A percentile compares a stretch with the other conserved stretches of the same genome.
These are phyloP conservation scores for Scaptomyza reducta DNA, from an alignment of 2,888 invertebrate species.

Conservation along the genomic window DNA sequence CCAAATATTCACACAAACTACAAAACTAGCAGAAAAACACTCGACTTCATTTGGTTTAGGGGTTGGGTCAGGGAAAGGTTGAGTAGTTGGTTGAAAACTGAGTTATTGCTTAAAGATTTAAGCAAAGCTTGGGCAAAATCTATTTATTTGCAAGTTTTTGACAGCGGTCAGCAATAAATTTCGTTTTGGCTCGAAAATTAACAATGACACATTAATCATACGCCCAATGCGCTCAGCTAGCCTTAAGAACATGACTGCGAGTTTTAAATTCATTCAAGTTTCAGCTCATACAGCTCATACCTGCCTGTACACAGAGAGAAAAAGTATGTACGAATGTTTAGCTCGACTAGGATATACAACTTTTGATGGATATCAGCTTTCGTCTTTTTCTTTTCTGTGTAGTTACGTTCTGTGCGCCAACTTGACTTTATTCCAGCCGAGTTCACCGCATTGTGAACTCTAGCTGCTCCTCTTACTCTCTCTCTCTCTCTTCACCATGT, in stretches of 20 bases:
- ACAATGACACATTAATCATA: conserved; percentile 71
- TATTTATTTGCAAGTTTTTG: conserved; percentile 56
- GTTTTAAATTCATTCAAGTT: conserved; percentile 52
- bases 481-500: not conserved
- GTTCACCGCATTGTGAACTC: conserved; percentile 37
- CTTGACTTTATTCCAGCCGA: conserved; percentile 57
- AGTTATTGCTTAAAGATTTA: conserved; percentile 27
- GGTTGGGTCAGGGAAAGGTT: not conserved
- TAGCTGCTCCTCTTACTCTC: conserved; percentile 2
- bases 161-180: conserved; percentile 58
- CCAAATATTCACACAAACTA: not conserved
- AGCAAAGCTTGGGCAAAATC: not conserved
- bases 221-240: conserved; percentile 35
- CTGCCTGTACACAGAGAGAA: conserved; percentile 11
- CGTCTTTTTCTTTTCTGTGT: conserved; percentile 13
- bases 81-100: not conserved
- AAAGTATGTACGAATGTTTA: not conserved
- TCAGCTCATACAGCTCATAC: not conserved
- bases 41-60: conserved; percentile 14
- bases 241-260: conserved; percentile 43
- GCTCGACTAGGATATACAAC: too few relatives aligned
- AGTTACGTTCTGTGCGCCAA: not conserved
- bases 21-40: conserved; percentile 9
- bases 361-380: conserved; percentile 25
- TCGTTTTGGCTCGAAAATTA: conserved; percentile 49